Evolutionary conservation across 2,113 vertebrate species (phyloP).

Genomic region (Cairina moschata): DNA sequence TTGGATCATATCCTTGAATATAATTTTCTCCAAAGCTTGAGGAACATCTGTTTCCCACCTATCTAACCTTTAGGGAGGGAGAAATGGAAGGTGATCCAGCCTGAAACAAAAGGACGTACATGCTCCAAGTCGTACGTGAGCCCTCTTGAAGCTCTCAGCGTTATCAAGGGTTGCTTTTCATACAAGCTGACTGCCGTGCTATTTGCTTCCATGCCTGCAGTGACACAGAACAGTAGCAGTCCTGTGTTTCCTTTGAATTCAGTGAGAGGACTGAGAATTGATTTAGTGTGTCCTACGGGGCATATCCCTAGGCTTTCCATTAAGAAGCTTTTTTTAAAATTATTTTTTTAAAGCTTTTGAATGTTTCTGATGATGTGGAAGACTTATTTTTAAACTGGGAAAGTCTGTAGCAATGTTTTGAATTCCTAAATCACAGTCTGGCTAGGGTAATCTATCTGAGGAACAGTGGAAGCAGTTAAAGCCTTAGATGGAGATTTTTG

Average conservation of each 20-base stretch:
- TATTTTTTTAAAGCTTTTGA: not conserved
- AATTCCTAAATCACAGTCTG: conserved; percentile 37
- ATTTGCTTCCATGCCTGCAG: accelerated
- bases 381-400: conserved; percentile 53
- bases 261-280: not conserved
- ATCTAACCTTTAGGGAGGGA: not conserved
- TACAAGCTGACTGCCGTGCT: accelerated
- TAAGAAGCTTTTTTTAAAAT: conserved; percentile 14
- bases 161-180: not conserved
- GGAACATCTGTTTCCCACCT: not conserved
- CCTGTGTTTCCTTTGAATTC: not conserved
- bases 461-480: not conserved
- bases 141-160: not conserved
- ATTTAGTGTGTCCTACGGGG: not conserved
- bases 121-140: not conserved
- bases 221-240: not conserved
- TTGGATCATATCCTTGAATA: not conserved
- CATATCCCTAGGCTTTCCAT: not conserved
- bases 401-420: conserved; percentile 53
- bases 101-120: not conserved
- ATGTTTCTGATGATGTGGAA: conserved; percentile 23
- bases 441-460: not conserved
- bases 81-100: not conserved
- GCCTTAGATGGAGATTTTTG: conserved; percentile 53
- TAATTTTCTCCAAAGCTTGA: not conserved